Evolutionary conservation across 2,797 vertebrate species (phyloP).

Genomic region (Centropyge bicolor): DNA sequence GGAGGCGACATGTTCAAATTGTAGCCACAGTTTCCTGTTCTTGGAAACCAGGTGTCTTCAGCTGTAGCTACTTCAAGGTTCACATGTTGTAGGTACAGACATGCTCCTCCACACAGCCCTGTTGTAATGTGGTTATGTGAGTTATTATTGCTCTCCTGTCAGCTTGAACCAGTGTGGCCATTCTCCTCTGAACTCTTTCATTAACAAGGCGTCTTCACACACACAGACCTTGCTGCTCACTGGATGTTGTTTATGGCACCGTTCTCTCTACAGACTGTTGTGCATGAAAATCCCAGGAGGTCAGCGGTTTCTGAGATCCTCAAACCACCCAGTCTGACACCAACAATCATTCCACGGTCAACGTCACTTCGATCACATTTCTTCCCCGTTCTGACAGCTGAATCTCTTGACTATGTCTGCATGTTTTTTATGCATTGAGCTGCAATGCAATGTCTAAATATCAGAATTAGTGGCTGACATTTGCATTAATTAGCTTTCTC

Average conservation of each 20-base stretch:
- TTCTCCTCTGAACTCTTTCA: conserved; percentile 26
- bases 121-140: conserved; percentile 19
- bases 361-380: background rate
- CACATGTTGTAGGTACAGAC: background rate
- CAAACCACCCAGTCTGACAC: background rate
- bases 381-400: background rate
- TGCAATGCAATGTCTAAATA: too few relatives aligned
- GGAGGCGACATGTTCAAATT: background rate
- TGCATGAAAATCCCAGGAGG: conserved; percentile 4
- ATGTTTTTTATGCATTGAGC: background rate
- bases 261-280: conserved; percentile 2
- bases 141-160: conserved; percentile 14
- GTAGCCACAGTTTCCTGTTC: background rate
- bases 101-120: background rate
- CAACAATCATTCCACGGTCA: background rate
- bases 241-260: conserved; percentile 20
- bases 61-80: background rate
- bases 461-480: background rate
- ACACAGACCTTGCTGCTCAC: conserved; percentile 6
- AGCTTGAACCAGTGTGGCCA: conserved; percentile 6
- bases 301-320: conserved; percentile 4
- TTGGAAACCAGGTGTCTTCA: background rate
- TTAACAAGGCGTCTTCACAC: conserved; percentile 17
- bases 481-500: background rate
- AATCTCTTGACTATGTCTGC: background rate